Base-by-base conservation (phyloP, 2,797 vertebrate genomes). In the Trachops cirrhosus region DNA sequence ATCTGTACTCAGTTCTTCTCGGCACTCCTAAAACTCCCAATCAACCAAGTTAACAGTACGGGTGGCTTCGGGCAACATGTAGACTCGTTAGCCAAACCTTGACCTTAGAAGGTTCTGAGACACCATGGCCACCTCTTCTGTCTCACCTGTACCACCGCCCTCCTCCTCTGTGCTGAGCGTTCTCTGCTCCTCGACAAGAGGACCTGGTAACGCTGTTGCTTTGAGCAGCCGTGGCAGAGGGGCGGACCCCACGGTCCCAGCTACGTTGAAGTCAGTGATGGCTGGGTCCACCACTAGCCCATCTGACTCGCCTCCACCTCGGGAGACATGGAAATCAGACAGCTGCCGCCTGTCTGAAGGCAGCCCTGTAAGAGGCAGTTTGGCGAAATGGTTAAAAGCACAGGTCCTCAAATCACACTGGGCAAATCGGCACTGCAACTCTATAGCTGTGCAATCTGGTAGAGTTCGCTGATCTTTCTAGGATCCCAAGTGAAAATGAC, bases 71-170 rank as follows among this genome's bases (percentile, higher is more conserved):
- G 29, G 29, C 37, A 64, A 50, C 26, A 4, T 26, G 71, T 54
- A 16, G 9, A 24, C 21, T 2, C 15, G 9, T 21, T 41, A 14
- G 77, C 18, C 39, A 70, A 41, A 57, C 46, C 50, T 18, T 70
- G 75, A 50, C 68, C 83, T 85, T 26, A 39, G 78, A 57, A 26
- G 16, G 67, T 73, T 32, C 34, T 24, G 50, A 75, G 67, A 29
- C 34, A 6, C 3, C 11, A 19, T 12, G 18, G 14, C 48, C 74
- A 52, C 12, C 26, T 26, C 9, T 54, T 59, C 34, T 26, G 0
- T 0, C 2, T 22, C 16, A 22, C 32, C 77, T 64, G 16, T 26
- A 1, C 37, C n/a, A 1, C 64, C 0, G 0, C 29, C 64, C 37
- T 22, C 2, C 0, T 2, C 9, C 32, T 26, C 21, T 0, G 4